Conservation (phyloP, 2,113 vertebrate genomes). For the Leucosticte australis region DNA sequence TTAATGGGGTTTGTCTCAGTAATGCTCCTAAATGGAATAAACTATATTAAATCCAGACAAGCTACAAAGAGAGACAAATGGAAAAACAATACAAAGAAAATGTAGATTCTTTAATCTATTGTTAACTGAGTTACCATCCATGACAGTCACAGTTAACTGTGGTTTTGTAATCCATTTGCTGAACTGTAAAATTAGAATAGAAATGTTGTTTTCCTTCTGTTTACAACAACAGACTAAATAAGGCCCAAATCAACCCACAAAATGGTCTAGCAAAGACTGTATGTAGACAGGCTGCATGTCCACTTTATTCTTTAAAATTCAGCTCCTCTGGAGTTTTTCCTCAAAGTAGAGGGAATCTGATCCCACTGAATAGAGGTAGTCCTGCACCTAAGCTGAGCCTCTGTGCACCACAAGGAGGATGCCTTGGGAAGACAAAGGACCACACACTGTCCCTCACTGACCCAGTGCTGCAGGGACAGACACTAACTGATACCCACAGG, state of each 20-base stretch:
- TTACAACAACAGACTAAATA: conserved; percentile 2
- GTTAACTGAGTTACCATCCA: conserved; percentile 20
- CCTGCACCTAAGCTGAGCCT: neutral
- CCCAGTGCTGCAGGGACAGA: neutral
- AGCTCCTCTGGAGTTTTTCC: neutral
- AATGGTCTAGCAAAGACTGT: neutral
- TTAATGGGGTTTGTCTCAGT: conserved; percentile 52
- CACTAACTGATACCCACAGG: neutral
- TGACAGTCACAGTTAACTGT: neutral
- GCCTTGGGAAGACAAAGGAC: neutral
- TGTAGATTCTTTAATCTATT: conserved; percentile 19
- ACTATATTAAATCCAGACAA: conserved; percentile 34
- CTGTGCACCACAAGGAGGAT: neutral
- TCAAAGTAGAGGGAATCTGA: neutral
- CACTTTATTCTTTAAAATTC: neutral
- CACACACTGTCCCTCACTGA: fast-evolving
- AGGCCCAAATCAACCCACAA: neutral
- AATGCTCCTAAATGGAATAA: conserved; percentile 41
- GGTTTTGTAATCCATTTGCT: conserved; percentile 15
- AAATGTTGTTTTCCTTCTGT: neutral
- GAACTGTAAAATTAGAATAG: neutral
- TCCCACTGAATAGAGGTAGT: neutral
- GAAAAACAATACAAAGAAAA: conserved; percentile 27
- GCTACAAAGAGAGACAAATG: conserved; percentile 30
- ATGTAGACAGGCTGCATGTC: neutral